Base-by-base conservation (phyloP, 2,113 vertebrate species). In the Hippocampus zosterae region DNA sequence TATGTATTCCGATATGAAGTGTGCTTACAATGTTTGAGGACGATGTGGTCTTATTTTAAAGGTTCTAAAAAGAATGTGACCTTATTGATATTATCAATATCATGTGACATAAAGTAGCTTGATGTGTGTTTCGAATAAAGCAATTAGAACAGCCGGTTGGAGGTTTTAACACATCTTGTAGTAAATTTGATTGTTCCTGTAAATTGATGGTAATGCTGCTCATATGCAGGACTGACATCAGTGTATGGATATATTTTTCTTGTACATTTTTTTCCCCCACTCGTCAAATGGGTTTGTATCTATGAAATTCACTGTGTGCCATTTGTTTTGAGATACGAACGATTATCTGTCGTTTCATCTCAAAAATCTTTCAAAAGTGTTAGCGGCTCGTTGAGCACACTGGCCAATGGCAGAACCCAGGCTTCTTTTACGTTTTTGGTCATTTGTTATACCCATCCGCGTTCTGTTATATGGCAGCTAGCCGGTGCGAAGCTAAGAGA, bases 41-140 rank as follows among this genome's bases (percentile, higher is more conserved):
- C 2, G 8, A 60, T 1, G 9, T 27, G 33, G 25, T 33, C 82
- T 80, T 9, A 79, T 87, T 89, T 84, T 72, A 72, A 80, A 81
- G 77, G 70, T 86, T 64, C 9, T n/a, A 64, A 44, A 64, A 29
- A 29, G 29, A 29, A 82, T 61, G 41, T 84, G 85, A 56, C 37
- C 79, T 87, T 75, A 44, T 75, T 81, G 78, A 86, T 80, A 65
- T 85, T 89, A 88, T 90, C 83, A 82, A 81, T 78, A 82, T 37
- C 33, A 6, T 88, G 87, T 90, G 85, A 82, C 86, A 3, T 44
- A 87, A 84, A 85, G 80, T 90, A 84, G 84, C 52, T 87, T 91
- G 90, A 88, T 86, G 81, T 85, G 85, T 90, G 89, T 92, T 37
- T 83, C 81, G 85, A 90, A 91, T 92, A 91, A 92, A 92, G 70